Conservation (phyloP, 2,113 vertebrate genomes). For the Callocephalon fimbriatum region DNA sequence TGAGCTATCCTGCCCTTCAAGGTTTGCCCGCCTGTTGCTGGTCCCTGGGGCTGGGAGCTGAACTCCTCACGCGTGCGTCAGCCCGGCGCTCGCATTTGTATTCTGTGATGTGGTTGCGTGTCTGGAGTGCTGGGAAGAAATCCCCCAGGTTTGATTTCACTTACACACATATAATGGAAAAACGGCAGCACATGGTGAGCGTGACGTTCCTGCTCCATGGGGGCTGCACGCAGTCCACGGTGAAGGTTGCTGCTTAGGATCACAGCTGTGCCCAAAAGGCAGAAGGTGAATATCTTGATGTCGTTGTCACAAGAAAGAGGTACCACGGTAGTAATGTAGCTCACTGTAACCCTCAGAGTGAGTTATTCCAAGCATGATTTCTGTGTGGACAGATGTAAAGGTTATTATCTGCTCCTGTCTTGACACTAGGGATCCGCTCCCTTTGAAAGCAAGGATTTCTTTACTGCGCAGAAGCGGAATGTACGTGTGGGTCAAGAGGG, state of each 20-base stretch:
- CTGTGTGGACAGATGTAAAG: background rate
- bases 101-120: background rate
- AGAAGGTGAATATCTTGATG: conserved; percentile 5
- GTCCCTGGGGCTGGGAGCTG: background rate
- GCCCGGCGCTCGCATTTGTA: background rate
- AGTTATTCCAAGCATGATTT: background rate
- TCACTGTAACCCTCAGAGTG: background rate
- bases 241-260: background rate
- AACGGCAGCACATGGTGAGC: accelerated
- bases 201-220: accelerated
- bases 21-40: background rate
- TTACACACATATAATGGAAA: background rate
- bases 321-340: accelerated
- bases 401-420: background rate
- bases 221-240: accelerated
- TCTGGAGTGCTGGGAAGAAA: conserved; percentile 24
- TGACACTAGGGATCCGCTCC: background rate
- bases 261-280: background rate
- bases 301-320: background rate
- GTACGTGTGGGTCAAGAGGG: accelerated
- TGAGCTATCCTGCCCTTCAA: background rate
- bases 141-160: conserved; percentile 33
- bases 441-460: background rate
- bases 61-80: background rate
- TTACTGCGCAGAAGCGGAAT: background rate